phyloP scores from a whole-genome alignment of 2,113 vertebrate genomes.

The Nymphicus hollandicus region DNA sequence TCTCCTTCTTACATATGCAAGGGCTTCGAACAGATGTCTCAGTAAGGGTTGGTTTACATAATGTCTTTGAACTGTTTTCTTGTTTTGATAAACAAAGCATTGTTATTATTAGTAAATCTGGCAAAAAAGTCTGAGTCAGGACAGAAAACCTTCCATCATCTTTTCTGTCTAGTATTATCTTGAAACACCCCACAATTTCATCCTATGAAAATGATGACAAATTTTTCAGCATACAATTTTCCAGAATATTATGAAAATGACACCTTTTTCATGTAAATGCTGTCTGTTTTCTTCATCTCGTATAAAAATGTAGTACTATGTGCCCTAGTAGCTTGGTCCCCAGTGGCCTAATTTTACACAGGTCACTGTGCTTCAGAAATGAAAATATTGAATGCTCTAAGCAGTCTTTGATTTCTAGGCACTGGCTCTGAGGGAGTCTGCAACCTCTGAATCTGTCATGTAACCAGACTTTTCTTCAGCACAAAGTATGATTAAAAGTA shows the following conservation, averaged over 20 bases:
- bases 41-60: background rate
- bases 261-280: background rate
- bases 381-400: constrained; percentile 26
- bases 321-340: background rate
- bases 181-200: background rate
- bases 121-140: background rate
- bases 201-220: background rate
- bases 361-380: constrained; percentile 15
- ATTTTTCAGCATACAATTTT: background rate
- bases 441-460: constrained; percentile 67
- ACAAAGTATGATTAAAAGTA: constrained; percentile 71
- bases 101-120: constrained; percentile 11
- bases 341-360: background rate
- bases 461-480: constrained; percentile 64
- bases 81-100: constrained; percentile 29
- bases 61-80: constrained; percentile 21
- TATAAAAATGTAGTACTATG: background rate
- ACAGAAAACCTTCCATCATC: background rate
- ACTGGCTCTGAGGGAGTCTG: constrained; percentile 33
- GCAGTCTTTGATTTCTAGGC: constrained; percentile 39
- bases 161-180: background rate
- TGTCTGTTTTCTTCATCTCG: background rate
- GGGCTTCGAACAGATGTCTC: constrained; percentile 16
- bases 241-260: background rate
- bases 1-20: background rate